Evolutionary conservation across 2,113 vertebrate species (phyloP).

Genomic region (human (Homo sapiens)): DNA sequence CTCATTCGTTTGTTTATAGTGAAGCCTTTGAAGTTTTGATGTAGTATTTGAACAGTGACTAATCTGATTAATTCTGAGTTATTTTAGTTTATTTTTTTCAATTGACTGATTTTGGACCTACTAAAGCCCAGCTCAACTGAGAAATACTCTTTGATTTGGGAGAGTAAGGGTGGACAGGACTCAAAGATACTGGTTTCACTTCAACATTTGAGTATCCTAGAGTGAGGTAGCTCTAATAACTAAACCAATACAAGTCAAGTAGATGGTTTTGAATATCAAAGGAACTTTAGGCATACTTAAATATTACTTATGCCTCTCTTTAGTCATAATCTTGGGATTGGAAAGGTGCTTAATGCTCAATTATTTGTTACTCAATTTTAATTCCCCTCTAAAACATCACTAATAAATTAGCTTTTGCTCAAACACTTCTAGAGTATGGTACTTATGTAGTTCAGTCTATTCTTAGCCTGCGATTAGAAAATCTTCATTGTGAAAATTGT

Average conservation of each 20-base stretch:
- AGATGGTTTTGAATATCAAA: slow-evolving; percentile 32
- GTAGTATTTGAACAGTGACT: neutral
- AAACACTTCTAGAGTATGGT: neutral
- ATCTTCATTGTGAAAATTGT: slow-evolving; percentile 14
- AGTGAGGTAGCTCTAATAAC: neutral
- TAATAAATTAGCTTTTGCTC: neutral
- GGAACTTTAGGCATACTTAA: neutral
- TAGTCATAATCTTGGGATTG: slow-evolving; percentile 7
- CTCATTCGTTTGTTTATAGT: neutral
- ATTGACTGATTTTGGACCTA: neutral
- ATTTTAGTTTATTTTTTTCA: neutral
- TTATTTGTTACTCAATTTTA: neutral
- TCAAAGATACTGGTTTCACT: slow-evolving; percentile 8
- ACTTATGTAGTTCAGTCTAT: neutral
- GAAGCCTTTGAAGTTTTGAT: neutral
- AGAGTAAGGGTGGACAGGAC: neutral
- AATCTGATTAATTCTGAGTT: neutral
- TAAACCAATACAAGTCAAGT: neutral
- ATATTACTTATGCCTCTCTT: neutral
- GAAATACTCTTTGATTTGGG: neutral
- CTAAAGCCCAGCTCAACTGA: neutral
- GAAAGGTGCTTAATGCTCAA: neutral
- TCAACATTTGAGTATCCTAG: neutral
- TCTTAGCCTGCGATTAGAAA: slow-evolving; percentile 27
- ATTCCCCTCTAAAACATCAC: neutral